Evolutionary conservation across 2,888 invertebrate species (phyloP), one percentile per base, ranked within the genome.

Genomic region (Harpalus rufipes): DNA sequence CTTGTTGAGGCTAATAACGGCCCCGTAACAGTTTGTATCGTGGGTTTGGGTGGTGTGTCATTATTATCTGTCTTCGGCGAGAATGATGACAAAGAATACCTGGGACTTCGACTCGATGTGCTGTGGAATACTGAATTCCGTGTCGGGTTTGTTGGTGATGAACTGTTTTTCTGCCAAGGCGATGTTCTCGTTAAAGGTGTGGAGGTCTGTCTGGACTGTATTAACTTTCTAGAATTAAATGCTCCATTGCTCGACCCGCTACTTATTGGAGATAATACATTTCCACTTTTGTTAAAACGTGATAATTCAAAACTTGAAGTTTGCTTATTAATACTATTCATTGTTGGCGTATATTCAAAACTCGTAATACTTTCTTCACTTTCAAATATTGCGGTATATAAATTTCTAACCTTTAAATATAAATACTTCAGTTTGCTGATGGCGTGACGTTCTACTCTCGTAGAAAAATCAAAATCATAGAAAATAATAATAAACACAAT

Each of bases 1-100:
- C 90, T 89, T 5, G 91, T 91, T 0, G 92, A 91, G 56, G 91
- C 89, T 41, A 92, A 88, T 44, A 92, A 88, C 0, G 92, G 92
- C 41, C 92, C 92, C 8, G 90, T 90, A 6, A 90, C 88, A 8
- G 90, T 90, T 83, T 90, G 90, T 0, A 90, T 89, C 1, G 89
- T 89, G 85, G 87, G 87, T 85, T 87, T 89, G 0, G 88, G 84
- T 21, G 80, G 72, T 68, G 85, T 68, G 88, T 88, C 86, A 88
- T 89, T 85, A 51, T 63, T 63, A 10, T 14, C 51, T 12, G 84
- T 78, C 25, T 89, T 90, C 0, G 90, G 89, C 16, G 86, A 88
- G 0, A 87, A 87, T 2, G 89, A 88, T 90, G 90, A 90, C 0
- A 89, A 88, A 6, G 90, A 89, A 10, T 87, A 87, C 80, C 85